Evolutionary conservation across 2,113 vertebrate species (phyloP).

Genomic region (Cinclus mexicanus): DNA sequence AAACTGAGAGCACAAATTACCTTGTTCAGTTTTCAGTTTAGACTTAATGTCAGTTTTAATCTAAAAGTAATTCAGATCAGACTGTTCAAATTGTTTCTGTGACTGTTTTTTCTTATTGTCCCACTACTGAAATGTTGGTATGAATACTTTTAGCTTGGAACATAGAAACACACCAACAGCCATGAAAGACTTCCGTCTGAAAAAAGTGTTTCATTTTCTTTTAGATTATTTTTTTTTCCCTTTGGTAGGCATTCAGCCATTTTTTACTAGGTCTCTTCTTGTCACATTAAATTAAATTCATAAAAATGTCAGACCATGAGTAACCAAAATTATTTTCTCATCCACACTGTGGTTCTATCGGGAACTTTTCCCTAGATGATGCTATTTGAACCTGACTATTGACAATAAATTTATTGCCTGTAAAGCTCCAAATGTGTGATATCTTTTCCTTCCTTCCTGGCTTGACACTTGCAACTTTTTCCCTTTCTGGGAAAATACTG

Average conservation of each 20-base stretch:
- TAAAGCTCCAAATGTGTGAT: not conserved
- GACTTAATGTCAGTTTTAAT: not conserved
- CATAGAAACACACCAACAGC: conserved; percentile 18
- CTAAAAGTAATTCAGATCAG: not conserved
- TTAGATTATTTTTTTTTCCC: conserved; percentile 16
- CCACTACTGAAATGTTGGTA: not conserved
- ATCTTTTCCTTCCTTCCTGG: conserved; percentile 27
- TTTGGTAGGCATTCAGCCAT: not conserved
- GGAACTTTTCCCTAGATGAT: not conserved
- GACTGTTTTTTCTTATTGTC: conserved; percentile 10
- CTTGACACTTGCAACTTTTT: not conserved
- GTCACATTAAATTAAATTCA: conserved; percentile 58
- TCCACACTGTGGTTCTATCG: not conserved
- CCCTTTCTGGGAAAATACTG: not conserved
- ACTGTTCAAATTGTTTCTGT: not conserved
- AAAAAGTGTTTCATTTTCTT: conserved; percentile 68
- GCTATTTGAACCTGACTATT: not conserved
- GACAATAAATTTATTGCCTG: conserved; percentile 30
- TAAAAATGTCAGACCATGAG: conserved; percentile 35
- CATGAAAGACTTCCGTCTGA: conserved; percentile 24
- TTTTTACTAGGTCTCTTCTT: conserved; percentile 55
- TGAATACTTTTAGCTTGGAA: not conserved
- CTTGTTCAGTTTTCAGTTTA: not conserved
- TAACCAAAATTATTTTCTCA: conserved; percentile 23
- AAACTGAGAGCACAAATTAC: not conserved